Evolutionary conservation across 2,888 invertebrate genomes (phyloP).

Genomic region (Schrankia costaestrigalis): DNA sequence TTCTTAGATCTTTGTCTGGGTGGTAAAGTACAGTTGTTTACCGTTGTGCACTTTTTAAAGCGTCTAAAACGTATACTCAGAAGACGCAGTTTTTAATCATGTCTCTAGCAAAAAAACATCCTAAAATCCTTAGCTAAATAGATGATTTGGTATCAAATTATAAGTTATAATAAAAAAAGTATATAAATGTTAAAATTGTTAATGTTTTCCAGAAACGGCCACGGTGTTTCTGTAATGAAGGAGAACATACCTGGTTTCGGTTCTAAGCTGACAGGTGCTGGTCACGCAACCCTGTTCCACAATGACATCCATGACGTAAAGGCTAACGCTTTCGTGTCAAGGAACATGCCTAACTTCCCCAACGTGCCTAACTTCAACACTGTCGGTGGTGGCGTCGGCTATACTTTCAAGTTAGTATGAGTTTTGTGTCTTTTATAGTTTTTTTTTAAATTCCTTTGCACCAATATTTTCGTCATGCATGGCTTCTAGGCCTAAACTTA

Average conservation of each 20-base stretch:
- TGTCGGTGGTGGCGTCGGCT: slow-evolving; percentile 49
- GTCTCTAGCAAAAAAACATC: too few relatives aligned
- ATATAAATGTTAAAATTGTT: neutral
- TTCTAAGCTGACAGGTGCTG: slow-evolving; percentile 41
- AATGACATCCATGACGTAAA: slow-evolving; percentile 42
- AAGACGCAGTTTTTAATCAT: too few relatives aligned
- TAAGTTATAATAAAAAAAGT: neutral
- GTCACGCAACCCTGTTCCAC: slow-evolving; percentile 39
- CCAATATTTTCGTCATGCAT: too few relatives aligned
- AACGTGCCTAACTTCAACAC: slow-evolving; percentile 53
- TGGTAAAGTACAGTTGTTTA: too few relatives aligned
- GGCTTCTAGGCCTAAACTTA: too few relatives aligned
- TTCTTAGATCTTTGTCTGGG: too few relatives aligned
- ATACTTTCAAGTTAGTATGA: slow-evolving; percentile 51
- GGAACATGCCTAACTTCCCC: slow-evolving; percentile 43
- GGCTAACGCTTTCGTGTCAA: slow-evolving; percentile 51
- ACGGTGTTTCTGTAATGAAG: slow-evolving; percentile 33
- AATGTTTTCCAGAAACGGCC: slow-evolving; percentile 42
- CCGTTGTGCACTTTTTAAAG: too few relatives aligned
- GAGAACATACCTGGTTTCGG: slow-evolving; percentile 39
- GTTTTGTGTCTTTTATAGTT: neutral
- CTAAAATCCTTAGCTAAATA: too few relatives aligned
- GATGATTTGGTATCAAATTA: too few relatives aligned
- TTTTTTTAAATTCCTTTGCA: neutral
- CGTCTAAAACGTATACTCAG: too few relatives aligned